Evolutionary conservation across 2,888 invertebrate genomes (phyloP).

Genomic region (Eretmocerus hayati): DNA sequence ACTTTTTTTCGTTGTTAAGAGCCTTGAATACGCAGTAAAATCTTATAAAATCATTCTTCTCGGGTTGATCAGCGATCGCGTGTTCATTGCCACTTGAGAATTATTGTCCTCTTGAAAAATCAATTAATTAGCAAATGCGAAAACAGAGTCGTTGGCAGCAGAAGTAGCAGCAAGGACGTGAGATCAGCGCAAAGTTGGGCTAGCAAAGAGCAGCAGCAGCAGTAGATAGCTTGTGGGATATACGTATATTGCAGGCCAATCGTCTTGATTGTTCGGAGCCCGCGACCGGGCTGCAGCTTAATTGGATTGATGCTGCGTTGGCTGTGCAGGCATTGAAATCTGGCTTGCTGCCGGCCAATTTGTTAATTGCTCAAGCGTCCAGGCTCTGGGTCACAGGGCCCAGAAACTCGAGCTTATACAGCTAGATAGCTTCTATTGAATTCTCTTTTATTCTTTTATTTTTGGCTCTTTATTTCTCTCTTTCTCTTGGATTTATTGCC

Average conservation of each 20-base stretch:
- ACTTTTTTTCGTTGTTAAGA: too few relatives aligned
- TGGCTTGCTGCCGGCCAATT: conserved; percentile 20
- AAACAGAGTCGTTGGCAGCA: not conserved
- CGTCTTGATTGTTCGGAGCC: conserved; percentile 2
- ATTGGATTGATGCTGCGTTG: conserved; percentile 15
- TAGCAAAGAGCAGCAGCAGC: not conserved
- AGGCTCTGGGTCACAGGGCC: conserved; percentile 17
- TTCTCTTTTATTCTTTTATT: too few relatives aligned
- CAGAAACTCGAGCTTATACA: too few relatives aligned
- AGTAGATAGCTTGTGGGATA: not conserved
- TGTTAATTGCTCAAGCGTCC: conserved; percentile 15
- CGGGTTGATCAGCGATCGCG: too few relatives aligned
- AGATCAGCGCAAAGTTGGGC: not conserved
- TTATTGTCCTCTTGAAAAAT: too few relatives aligned
- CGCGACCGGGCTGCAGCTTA: conserved; percentile 7
- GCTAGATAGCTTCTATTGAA: too few relatives aligned
- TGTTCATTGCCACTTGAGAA: too few relatives aligned
- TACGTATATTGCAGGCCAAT: not conserved
- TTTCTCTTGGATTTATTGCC: too few relatives aligned
- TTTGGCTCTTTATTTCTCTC: too few relatives aligned
- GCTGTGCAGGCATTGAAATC: conserved; percentile 10
- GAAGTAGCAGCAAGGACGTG: not conserved
- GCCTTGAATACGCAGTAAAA: too few relatives aligned
- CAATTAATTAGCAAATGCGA: too few relatives aligned
- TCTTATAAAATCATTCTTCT: too few relatives aligned